phyloP scores from a whole-genome alignment of 2,113 vertebrate species.

The Pycnonotus jocosus region DNA sequence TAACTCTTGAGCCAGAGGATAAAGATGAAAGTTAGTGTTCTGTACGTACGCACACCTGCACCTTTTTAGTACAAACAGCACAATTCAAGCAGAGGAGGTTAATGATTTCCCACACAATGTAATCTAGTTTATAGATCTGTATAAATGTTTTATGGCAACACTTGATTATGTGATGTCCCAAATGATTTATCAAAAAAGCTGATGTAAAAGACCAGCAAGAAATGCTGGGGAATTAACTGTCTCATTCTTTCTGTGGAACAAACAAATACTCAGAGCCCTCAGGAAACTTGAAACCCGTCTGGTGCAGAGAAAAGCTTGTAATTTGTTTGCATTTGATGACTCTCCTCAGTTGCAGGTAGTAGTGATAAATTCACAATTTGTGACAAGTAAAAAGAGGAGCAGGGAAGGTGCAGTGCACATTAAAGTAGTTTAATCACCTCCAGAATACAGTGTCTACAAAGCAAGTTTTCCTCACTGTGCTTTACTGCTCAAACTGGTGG shows the following conservation, averaged over 20 bases:
- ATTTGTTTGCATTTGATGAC: constrained; percentile 24
- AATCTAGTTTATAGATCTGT: constrained; percentile 63
- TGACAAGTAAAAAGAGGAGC: constrained; percentile 9
- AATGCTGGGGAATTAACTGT: constrained; percentile 36
- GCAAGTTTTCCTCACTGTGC: background rate
- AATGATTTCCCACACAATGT: constrained; percentile 51
- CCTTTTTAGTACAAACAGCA: constrained; percentile 1
- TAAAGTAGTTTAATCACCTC: background rate
- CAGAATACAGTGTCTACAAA: background rate
- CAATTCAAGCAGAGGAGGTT: constrained; percentile 30
- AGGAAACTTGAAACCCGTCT: constrained; percentile 32
- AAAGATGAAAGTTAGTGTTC: background rate
- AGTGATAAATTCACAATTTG: constrained; percentile 28
- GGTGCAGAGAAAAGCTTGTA: constrained; percentile 11
- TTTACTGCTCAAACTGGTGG: background rate
- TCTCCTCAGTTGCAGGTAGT: constrained; percentile 5
- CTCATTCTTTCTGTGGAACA: constrained; percentile 38
- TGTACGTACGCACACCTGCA: background rate
- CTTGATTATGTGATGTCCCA: constrained; percentile 62
- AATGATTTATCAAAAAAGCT: constrained; percentile 71
- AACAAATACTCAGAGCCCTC: constrained; percentile 10
- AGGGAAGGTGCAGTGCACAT: background rate
- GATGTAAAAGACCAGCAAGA: constrained; percentile 72
- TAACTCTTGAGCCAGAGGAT: background rate
- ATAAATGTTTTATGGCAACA: constrained; percentile 63